Evolutionary conservation across 1,140 invertebrate genomes (phyloP).

Genomic region (Proctacanthus coquilletti): DNA sequence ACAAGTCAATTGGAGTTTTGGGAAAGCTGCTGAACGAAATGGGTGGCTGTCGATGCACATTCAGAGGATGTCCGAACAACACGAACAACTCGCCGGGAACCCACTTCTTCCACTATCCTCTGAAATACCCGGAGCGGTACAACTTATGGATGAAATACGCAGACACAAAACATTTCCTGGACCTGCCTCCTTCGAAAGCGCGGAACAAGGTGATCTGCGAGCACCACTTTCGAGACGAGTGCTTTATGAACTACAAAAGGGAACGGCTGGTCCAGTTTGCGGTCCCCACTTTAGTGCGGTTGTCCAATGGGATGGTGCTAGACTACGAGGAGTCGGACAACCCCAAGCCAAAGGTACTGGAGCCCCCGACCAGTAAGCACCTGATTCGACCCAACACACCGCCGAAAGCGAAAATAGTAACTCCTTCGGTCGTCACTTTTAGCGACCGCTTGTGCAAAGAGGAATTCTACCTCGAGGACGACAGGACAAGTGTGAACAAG

Average conservation of each 20-base stretch:
- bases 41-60: constrained; percentile 35
- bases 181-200: constrained; percentile 23
- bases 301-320: constrained; percentile 12
- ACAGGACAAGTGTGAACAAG: no score
- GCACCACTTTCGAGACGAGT: constrained; percentile 32
- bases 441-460: no score
- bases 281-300: constrained; percentile 14
- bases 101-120: constrained; percentile 35
- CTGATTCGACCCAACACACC: no score
- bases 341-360: constrained; percentile 12
- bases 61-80: constrained; percentile 27
- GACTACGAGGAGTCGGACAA: constrained; percentile 14
- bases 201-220: constrained; percentile 32
- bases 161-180: constrained; percentile 21
- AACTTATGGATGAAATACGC: constrained; percentile 29
- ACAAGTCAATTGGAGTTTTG: no score
- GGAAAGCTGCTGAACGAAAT: no score
- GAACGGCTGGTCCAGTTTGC: constrained; percentile 13
- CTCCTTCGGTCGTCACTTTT: no score
- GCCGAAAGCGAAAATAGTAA: no score
- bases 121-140: constrained; percentile 27
- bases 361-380: constrained; percentile 9
- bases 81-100: constrained; percentile 27
- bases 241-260: constrained; percentile 32
- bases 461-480: no score